Conservation (phyloP, 2,888 invertebrate species). For the Xanthia icteritia region DNA sequence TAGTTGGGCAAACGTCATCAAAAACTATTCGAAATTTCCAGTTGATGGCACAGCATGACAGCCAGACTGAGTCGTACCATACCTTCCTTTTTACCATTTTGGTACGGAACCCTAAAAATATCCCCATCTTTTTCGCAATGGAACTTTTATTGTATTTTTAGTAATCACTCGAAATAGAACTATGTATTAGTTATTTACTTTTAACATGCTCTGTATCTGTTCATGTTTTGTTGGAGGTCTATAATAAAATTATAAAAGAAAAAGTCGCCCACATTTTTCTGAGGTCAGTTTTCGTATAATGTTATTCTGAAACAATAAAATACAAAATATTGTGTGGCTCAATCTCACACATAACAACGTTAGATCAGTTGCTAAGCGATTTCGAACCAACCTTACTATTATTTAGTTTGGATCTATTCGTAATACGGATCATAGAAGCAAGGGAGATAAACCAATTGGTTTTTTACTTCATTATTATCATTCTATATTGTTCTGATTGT, state of each 20-base stretch:
- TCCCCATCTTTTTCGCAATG: not conserved
- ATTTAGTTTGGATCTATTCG: constrained; percentile 14
- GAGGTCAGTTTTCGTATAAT: not conserved
- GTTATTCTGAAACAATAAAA: constrained; percentile 9
- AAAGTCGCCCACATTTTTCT: no score
- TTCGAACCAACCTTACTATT: constrained; percentile 5
- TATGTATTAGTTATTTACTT: not conserved
- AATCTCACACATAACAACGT: constrained; percentile 1
- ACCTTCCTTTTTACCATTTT: no score
- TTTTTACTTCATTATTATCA: not conserved
- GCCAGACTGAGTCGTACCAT: no score
- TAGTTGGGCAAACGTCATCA: no score
- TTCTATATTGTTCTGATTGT: not conserved
- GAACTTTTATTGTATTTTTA: not conserved
- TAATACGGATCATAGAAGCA: constrained; percentile 1
- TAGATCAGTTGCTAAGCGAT: constrained; percentile 24
- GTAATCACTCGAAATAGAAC: not conserved
- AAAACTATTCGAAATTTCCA: no score
- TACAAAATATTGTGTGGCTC: not conserved
- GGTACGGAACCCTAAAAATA: no score
- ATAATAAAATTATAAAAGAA: not conserved
- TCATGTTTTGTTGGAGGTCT: not conserved
- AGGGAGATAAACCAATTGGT: not conserved
- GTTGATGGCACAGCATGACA: no score
- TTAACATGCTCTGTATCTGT: not conserved